Conservation (phyloP, 2,888 invertebrate species). For the Patella depressa region DNA sequence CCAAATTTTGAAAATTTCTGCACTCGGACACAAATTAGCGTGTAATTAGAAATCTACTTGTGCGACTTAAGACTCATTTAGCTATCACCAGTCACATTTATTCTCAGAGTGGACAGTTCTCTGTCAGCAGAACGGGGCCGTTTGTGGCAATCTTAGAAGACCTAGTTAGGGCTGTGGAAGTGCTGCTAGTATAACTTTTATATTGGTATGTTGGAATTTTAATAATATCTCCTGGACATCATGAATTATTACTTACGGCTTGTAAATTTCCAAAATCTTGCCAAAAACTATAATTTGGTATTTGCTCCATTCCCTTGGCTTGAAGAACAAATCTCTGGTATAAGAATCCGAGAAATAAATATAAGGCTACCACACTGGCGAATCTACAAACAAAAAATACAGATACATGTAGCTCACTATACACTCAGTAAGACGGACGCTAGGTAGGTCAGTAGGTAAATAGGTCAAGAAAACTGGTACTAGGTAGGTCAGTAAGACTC, state of each 20-base stretch:
- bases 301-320: constrained; percentile 71
- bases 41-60: too few relatives aligned
- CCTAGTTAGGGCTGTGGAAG: too few relatives aligned
- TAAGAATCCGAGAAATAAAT: constrained; percentile 67
- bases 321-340: constrained; percentile 69
- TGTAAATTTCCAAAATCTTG: constrained; percentile 70
- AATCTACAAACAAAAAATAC: constrained; percentile 56
- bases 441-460: not conserved
- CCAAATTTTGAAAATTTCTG: too few relatives aligned
- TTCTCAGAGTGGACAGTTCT: too few relatives aligned
- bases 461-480: not conserved
- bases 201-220: not conserved
- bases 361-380: constrained; percentile 58
- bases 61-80: too few relatives aligned
- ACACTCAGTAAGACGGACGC: not conserved
- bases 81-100: too few relatives aligned
- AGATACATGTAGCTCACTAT: not conserved
- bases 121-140: too few relatives aligned
- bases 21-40: too few relatives aligned
- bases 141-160: too few relatives aligned
- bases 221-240: not conserved
- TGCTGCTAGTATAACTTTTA: too few relatives aligned
- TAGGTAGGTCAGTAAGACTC: too few relatives aligned
- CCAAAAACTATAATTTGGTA: constrained; percentile 72
- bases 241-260: constrained; percentile 61